Evolutionary conservation across 2,797 vertebrate species (phyloP).

Genomic region (Lacerta viridis): DNA sequence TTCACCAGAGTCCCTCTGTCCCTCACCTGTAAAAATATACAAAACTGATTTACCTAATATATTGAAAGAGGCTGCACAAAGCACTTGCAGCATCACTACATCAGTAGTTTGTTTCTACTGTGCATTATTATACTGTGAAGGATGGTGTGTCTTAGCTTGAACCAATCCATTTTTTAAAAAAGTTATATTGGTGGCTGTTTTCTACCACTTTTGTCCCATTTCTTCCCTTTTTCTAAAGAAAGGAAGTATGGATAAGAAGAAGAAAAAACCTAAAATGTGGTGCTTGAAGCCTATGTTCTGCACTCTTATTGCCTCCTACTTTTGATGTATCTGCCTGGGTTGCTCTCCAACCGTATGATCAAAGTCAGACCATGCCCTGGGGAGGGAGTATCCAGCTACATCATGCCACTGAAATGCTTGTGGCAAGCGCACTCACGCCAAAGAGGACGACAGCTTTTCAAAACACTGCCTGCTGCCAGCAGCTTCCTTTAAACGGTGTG

Average conservation of each 20-base stretch:
- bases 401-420: constrained; percentile 41
- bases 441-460: constrained; percentile 9
- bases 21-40: not conserved
- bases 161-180: too few species aligned
- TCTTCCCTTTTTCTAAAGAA: not conserved
- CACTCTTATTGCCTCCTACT: not conserved
- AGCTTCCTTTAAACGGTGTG: constrained; percentile 39
- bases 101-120: not conserved
- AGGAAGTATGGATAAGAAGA: not conserved
- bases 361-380: constrained; percentile 40
- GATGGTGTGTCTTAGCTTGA: not conserved
- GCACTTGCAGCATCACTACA: not conserved
- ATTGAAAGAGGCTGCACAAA: not conserved
- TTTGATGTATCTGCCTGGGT: not conserved
- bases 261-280: not conserved
- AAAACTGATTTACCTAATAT: not conserved
- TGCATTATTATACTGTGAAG: not conserved
- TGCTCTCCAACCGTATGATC: not conserved
- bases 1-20: not conserved
- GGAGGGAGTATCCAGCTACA: constrained; percentile 5
- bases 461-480: constrained; percentile 28
- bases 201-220: not conserved
- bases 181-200: not conserved
- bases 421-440: constrained; percentile 37
- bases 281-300: constrained; percentile 23